A percentile compares a stretch with the other conserved stretches of the same genome.
Evolutionary conservation across 2,888 invertebrate species (phyloP).

Genomic region (Myathropa florea): DNA sequence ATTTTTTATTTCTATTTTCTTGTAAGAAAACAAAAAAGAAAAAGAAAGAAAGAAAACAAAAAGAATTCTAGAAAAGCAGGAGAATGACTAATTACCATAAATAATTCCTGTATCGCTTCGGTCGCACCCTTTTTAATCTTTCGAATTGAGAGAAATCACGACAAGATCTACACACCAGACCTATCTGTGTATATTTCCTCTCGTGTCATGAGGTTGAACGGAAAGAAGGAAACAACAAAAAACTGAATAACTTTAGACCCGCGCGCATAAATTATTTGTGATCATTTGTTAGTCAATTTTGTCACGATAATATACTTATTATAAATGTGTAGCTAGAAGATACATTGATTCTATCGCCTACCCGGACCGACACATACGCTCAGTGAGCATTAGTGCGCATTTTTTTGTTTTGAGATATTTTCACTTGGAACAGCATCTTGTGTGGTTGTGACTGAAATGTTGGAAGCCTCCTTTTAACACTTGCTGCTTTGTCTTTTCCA

Average conservation of each 20-base stretch:
- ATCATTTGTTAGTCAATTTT: constrained; percentile 69
- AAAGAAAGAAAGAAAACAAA: constrained; percentile 4
- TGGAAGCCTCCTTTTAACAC: constrained; percentile 20
- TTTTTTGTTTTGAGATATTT: constrained; percentile 19
- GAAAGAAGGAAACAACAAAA: constrained; percentile 1
- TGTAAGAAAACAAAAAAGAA: constrained; percentile 30
- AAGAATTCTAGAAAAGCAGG: constrained; percentile 14
- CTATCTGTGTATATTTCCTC: constrained; percentile 4
- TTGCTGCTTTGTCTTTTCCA: not conserved
- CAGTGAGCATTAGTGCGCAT: constrained; percentile 45
- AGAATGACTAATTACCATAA: constrained; percentile 61
- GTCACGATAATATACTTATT: constrained; percentile 66
- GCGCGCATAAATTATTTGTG: constrained; percentile 58
- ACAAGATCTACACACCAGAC: constrained; percentile 51
- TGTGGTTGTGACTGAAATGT: not conserved
- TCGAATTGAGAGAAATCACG: constrained; percentile 45
- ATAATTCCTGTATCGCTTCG: constrained; percentile 51
- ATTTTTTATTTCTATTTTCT: constrained; percentile 6
- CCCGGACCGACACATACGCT: not conserved
- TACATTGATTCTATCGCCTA: constrained; percentile 25
- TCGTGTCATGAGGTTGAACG: constrained; percentile 3
- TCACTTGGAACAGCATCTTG: not conserved
- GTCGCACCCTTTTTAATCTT: constrained; percentile 67
- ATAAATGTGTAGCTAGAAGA: constrained; percentile 48
- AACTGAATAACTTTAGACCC: constrained; percentile 15